Evolutionary conservation across 2,888 invertebrate genomes (phyloP), one percentile per base, ranked within the genome.

Genomic region (Pammene fasciana): DNA sequence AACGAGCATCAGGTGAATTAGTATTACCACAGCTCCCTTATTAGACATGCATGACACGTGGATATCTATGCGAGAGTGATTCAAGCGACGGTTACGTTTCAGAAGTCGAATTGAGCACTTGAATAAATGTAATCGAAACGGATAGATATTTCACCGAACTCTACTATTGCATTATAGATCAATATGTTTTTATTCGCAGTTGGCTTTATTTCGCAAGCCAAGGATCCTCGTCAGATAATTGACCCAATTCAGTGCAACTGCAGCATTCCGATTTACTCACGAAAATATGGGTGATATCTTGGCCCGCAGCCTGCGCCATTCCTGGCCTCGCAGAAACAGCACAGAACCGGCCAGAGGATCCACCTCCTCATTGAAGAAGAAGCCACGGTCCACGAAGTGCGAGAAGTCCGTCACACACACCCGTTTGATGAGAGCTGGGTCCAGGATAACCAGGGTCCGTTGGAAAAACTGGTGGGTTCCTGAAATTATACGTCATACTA

Each of bases 231-330:
- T 38, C 38, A 38, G 38, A 38, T 26, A 6, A 38, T 38, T 0
- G 8, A 7, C 14, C 0, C 7, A 3, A 8, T 0, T 48, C 14
- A 5, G 16, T 14, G 3, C 10, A n/a, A 8, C 14, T 5, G 7
- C 16, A 13, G 48, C 9, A 48, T 16, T 26, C 16, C 4, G 41
- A 55, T 45, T 1, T 41, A 86, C 92, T 87, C 74, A 92, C 91
- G 93, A 92, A 73, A 93, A 93, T 74, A 92, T 89, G 0, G 93
- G 92, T 0, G 93, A 90, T 75, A 93, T 90, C 72, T 93, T 93
- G 0, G 92, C 86, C 46, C 93, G 73, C 0, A 93, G 79, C 62
- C 79, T 80, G 76, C 83, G 88, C 93, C 93, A 93, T 74, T 89
- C 88, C 59, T 85, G 87, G 0, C 93, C 93, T n/a, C 89, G 78